These are phyloP conservation scores for Amphilophus citrinellus DNA, from an alignment of 2,113 vertebrate species.

Conservation along the genomic window DNA sequence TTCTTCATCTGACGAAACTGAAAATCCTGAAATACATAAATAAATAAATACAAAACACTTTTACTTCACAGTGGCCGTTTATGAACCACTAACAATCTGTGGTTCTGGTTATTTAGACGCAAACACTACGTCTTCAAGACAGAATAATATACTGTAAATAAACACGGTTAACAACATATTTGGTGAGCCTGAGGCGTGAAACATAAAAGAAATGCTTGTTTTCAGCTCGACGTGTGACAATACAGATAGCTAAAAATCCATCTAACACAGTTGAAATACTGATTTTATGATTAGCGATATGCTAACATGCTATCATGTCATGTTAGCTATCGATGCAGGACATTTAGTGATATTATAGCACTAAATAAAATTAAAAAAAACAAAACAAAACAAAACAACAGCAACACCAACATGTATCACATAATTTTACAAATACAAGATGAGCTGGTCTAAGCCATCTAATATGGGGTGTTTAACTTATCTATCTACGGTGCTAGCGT, in stretches of 20 bases:
- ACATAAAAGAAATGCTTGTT: no score
- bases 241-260: neutral
- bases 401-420: neutral
- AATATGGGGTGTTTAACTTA: neutral
- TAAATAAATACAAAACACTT: neutral
- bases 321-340: neutral
- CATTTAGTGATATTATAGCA: neutral
- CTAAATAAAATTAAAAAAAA: neutral
- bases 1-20: conserved; percentile 97
- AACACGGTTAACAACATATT: neutral
- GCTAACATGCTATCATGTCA: neutral
- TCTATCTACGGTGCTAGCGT: neutral
- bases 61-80: neutral
- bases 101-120: neutral
- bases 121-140: neutral
- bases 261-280: no score
- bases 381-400: neutral
- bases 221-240: no score
- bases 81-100: neutral
- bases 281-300: neutral
- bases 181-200: neutral
- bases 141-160: neutral
- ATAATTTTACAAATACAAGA: neutral
- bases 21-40: conserved; percentile 86
- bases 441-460: no score